A percentile compares a stretch with the other conserved stretches of the same genome.
These are phyloP conservation scores for Tenualosa ilisha DNA, from an alignment of 2,797 vertebrate genomes.

Conservation along the genomic window DNA sequence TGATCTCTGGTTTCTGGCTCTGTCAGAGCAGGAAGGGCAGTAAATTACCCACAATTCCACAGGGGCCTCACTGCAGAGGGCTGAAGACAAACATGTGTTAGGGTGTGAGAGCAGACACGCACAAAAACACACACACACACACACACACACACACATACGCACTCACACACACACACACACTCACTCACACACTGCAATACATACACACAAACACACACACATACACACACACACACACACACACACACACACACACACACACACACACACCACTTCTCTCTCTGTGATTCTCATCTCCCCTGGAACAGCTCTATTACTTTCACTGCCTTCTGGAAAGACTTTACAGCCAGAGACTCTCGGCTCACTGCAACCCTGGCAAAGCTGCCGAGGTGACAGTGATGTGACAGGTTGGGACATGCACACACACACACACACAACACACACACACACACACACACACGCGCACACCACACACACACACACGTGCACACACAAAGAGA, in stretches of 20 bases:
- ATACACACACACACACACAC: constrained; percentile 34
- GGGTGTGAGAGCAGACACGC: neutral
- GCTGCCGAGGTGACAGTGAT: neutral
- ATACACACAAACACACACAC: too few relatives aligned
- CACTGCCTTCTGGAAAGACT: neutral
- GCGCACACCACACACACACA: too few relatives aligned
- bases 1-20: constrained; percentile 36
- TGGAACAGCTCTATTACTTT: neutral
- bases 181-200: too few relatives aligned
- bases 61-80: neutral
- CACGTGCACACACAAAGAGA: too few relatives aligned
- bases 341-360: neutral
- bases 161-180: too few relatives aligned
- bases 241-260: constrained; percentile 6
- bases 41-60: constrained; percentile 13
- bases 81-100: neutral
- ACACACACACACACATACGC: too few relatives aligned
- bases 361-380: neutral
- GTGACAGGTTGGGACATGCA: neutral
- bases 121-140: too few relatives aligned
- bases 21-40: constrained; percentile 10
- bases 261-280: neutral
- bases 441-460: neutral
- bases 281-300: neutral
- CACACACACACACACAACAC: neutral